Base-by-base conservation (phyloP, 2,888 invertebrate species). In the Cheilosia soror region DNA sequence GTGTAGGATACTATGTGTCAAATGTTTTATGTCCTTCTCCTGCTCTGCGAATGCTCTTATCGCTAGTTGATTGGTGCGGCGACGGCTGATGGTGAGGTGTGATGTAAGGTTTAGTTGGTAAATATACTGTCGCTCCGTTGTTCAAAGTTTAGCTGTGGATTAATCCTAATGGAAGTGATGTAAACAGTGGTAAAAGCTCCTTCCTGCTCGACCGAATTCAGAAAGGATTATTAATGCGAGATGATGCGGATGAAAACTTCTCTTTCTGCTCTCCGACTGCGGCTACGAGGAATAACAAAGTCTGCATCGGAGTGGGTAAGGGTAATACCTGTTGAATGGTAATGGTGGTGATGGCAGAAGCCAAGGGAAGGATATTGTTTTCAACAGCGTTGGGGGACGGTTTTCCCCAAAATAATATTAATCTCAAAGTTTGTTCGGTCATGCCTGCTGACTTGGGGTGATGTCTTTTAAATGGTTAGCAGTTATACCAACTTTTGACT, bases 301-400 rank as follows among this genome's bases (percentile, higher is more conserved):
- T n/a, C 25, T 37, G 66, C 6, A 1, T 27, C 5, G 2, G 27
- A 6, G 27, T 27, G 40, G 20, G 53, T 49, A 4, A 11, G 47
- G 55, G 13, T 42, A 37, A 37, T 40, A 84, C 84, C 75, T 84
- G 84, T 84, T 84, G 84, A 66, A 55, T 69, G 47, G 37, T 15
- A n/a, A 51, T 49, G 31, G 13, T 13, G 20, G 33, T 60, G 72
- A 29, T 62, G 53, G 42, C 60, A 62, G 49, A 42, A 65, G 66
- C 66, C 68, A 66, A 60, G 33, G 33, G 29, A 20, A 33, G 29
- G 13, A 25, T 58, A 31, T 44, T 47, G 31, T 44, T 42, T 57
- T 47, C 33, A 31, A n/a, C 42, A 53, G 53, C 62, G 44, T 72
- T 25, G 51, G 40, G 31, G 7, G n/a, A 11, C 15, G n/a, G 13